Conservation (phyloP, 2,113 vertebrate species). For the Orthonyx spaldingii region DNA sequence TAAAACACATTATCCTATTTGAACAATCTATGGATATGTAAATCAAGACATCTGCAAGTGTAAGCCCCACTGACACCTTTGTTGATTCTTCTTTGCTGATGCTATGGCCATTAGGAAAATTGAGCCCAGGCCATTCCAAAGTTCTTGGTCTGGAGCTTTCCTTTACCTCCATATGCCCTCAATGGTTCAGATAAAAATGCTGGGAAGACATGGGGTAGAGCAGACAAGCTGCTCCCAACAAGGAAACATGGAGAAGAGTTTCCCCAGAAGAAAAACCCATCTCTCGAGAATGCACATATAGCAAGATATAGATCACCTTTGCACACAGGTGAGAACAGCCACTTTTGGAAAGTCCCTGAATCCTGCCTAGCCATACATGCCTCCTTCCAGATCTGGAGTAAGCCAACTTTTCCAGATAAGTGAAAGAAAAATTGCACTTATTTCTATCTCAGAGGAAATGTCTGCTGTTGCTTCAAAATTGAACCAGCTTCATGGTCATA, state of each 20-base stretch:
- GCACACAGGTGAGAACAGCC: not conserved
- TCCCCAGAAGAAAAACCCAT: not conserved
- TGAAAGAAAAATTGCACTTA: not conserved
- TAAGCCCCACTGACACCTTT: not conserved
- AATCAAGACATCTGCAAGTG: not conserved
- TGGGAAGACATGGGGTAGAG: not conserved
- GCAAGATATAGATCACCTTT: not conserved
- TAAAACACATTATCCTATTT: not conserved
- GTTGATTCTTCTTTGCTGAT: not conserved
- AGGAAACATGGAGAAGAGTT: not conserved
- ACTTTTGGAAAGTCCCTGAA: not conserved
- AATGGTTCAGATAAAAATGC: not conserved
- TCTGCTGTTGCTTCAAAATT: not conserved
- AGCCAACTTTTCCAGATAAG: not conserved
- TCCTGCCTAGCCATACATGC: not conserved
- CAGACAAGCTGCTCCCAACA: not conserved
- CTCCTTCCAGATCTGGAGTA: not conserved
- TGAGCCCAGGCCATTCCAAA: not conserved
- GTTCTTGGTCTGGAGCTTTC: not conserved
- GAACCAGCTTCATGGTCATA: not conserved
- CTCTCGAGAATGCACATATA: not conserved
- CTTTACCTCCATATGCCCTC: not conserved
- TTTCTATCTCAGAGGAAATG: not conserved
- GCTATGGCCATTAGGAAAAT: not conserved
- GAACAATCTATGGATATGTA: not conserved